A percentile compares a stretch with the other conserved stretches of the same genome.
Conservation (phyloP, 2,113 vertebrate species). For the Coryphaenoides rupestris region DNA sequence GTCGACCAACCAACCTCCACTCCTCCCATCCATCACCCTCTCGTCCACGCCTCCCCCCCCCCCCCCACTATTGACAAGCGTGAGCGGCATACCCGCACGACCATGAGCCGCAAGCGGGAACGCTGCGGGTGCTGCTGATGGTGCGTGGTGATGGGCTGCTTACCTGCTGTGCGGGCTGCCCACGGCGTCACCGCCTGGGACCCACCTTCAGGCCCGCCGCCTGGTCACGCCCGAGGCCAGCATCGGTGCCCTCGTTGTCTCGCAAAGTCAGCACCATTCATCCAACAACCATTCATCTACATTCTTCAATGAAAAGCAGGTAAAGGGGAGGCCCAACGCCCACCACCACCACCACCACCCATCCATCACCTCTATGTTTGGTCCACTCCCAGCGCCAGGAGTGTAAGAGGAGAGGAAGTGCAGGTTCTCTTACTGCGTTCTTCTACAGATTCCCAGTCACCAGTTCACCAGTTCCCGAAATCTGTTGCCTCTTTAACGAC, state of each 20-base stretch:
- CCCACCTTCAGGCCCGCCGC: slow-evolving; percentile 69
- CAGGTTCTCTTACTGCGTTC: no score
- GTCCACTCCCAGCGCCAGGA: no score
- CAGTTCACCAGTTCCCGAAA: no score
- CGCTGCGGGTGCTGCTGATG: slow-evolving; percentile 70
- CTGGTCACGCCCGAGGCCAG: slow-evolving; percentile 69
- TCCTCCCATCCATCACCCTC: no score
- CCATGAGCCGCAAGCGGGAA: slow-evolving; percentile 62
- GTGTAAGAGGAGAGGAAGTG: no score
- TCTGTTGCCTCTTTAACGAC: no score
- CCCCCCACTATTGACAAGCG: slow-evolving; percentile 47
- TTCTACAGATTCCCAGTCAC: no score
- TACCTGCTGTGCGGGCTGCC: slow-evolving; percentile 80
- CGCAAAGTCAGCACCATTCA: slow-evolving; percentile 76
- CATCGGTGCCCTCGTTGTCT: slow-evolving; percentile 75
- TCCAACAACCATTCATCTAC: slow-evolving; percentile 79
- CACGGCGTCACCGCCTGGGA: slow-evolving; percentile 70
- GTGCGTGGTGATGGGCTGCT: slow-evolving; percentile 78
- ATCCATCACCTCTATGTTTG: no score
- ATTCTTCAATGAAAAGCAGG: slow-evolving; percentile 82
- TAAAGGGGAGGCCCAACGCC: slow-evolving; percentile 32
- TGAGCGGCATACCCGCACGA: slow-evolving; percentile 56
- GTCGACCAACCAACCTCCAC: no score
- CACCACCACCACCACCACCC: no score
- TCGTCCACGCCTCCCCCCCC: neutral